Conservation (phyloP, 2,113 vertebrate genomes). For the Corapipo altera region DNA sequence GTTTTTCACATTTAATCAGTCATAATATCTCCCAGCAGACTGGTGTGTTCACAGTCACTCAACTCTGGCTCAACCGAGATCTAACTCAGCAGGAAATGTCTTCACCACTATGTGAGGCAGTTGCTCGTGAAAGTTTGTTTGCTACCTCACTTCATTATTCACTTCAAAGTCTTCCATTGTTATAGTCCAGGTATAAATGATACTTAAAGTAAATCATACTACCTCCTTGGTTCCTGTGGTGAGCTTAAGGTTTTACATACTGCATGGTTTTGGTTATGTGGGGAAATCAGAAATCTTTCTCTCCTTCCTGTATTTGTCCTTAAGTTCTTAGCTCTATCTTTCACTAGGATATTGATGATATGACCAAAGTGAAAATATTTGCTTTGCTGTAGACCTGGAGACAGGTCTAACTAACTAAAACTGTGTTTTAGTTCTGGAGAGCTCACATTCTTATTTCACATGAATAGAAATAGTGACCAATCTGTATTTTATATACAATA, state of each 20-base stretch:
- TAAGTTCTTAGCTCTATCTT: neutral
- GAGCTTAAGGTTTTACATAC: neutral
- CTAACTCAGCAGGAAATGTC: neutral
- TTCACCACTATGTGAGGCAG: neutral
- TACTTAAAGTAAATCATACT: neutral
- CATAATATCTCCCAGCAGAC: neutral
- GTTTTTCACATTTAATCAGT: slow-evolving; percentile 24
- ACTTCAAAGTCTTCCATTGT: neutral
- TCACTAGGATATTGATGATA: neutral
- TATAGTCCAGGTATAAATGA: neutral
- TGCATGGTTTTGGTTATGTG: neutral
- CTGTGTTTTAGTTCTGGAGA: neutral
- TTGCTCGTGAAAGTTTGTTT: neutral
- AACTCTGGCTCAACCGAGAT: neutral
- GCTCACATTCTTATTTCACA: neutral
- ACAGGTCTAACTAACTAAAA: no score
- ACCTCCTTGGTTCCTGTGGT: neutral
- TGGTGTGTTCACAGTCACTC: slow-evolving; percentile 11
- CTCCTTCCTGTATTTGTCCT: neutral
- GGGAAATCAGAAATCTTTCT: neutral
- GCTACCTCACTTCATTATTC: neutral
- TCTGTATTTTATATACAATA: slow-evolving; percentile 36
- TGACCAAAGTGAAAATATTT: neutral
- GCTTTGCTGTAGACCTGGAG: neutral
- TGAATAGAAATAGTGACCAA: neutral